Evolutionary conservation across 2,113 vertebrate species (phyloP), one percentile per base, ranked within the genome.

Genomic region (Notarius lentiginosus): DNA sequence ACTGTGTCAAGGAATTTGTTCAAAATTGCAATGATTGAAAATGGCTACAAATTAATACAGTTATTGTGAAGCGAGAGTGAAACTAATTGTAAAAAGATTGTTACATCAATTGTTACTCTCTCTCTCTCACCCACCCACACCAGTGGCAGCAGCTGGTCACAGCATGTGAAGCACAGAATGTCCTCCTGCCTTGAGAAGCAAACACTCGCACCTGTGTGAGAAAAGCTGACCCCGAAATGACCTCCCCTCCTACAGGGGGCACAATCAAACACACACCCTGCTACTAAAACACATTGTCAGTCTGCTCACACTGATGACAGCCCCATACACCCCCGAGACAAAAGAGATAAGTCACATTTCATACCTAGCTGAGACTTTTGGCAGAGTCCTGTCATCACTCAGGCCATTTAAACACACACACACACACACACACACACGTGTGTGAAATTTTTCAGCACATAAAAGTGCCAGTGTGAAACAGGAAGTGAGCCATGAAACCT

Each of bases 351-450:
- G 70, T 83, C 72, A 55, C 70, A 66, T 87, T 87, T 87, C 81
- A 87, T 76, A 77, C 81, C 82, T 72, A 77, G 49, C 81, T 83
- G 86, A 87, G 80, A 87, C 84, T 79, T 88, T 77, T 63, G 79
- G 56, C 75, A 85, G 83, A n/a, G n/a, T 15, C 75, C 73, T 85
- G 83, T 85, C 83, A 81, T 80, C 87, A 88, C 87, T 49, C 47
- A 63, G 51, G 47, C 61, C 55, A 51, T 55, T 41, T 58, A 30
- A 47, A 22, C 70, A 79, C 75, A 68, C 60, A 73, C 60, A 34
- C 84, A 80, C 65, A 84, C 65, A 87, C 77, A 82, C 77, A 65
- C 87, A 56, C 60, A 77, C 77, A 81, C 34, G 41, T 4, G 41
- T 41, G 41, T 41, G 41, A 41, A 41, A 41, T 41, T 41, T 3